Percentiles rank a stretch among this genome's conserved stretches.
phyloP scores from a whole-genome alignment of 2,113 vertebrate species.

The Bagarius yarrelli region DNA sequence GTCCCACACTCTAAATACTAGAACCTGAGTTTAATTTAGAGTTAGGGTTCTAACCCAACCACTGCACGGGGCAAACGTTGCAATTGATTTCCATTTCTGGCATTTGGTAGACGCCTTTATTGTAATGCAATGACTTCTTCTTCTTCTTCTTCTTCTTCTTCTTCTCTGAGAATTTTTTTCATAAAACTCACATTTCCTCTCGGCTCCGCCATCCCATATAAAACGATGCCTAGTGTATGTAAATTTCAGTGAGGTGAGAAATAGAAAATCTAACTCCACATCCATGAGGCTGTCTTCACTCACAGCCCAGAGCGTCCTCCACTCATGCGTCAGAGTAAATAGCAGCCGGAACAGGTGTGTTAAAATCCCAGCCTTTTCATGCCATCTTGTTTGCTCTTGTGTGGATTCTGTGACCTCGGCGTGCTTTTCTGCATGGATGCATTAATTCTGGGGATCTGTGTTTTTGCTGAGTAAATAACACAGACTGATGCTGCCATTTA shows the following conservation, averaged over 20 bases:
- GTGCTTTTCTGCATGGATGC: not conserved
- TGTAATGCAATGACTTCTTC: not conserved
- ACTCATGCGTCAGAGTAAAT: constrained; percentile 10
- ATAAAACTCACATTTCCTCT: not conserved
- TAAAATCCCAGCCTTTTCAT: not conserved
- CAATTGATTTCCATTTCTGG: too few relatives aligned
- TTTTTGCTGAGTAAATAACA: constrained; percentile 1
- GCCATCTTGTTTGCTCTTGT: not conserved
- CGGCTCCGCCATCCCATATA: not conserved
- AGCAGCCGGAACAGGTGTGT: constrained; percentile 28
- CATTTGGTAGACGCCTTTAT: too few relatives aligned
- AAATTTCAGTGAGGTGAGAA: not conserved
- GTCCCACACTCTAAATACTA: too few relatives aligned
- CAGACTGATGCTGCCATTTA: not conserved
- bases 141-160: not conserved
- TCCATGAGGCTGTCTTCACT: not conserved
- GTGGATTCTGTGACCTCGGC: not conserved
- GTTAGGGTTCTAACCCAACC: too few relatives aligned
- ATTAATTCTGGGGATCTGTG: not conserved
- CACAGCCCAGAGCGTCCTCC: not conserved
- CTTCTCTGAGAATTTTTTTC: not conserved
- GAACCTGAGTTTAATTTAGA: too few relatives aligned
- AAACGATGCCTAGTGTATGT: not conserved
- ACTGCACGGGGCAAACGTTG: too few relatives aligned
- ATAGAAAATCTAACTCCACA: not conserved